Evolutionary conservation across 2,797 vertebrate species (phyloP).

Genomic region (Gorsachius magnificus): DNA sequence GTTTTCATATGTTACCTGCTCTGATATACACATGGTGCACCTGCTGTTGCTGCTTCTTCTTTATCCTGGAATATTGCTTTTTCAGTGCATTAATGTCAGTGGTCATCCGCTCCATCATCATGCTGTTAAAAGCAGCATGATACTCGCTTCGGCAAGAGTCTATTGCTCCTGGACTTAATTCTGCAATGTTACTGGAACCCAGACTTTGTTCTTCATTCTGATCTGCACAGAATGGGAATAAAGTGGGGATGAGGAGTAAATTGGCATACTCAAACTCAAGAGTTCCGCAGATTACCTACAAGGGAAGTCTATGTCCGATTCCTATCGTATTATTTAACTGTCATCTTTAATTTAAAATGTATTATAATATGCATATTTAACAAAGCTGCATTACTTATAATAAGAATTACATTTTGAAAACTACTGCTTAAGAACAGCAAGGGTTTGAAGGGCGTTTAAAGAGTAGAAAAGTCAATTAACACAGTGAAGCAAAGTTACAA

Average conservation of each 20-base stretch:
- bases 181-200: constrained; percentile 87
- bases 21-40: constrained; percentile 91
- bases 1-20: constrained; percentile 83
- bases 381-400: not conserved
- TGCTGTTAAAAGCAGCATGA: constrained; percentile 95
- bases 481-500: not conserved
- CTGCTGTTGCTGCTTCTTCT: constrained; percentile 92
- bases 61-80: constrained; percentile 92
- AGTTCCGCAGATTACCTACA: not conserved
- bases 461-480: not conserved
- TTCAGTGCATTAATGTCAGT: constrained; percentile 94
- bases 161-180: constrained; percentile 94
- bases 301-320: not conserved
- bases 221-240: constrained; percentile 72
- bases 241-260: not conserved
- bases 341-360: not conserved
- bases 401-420: not conserved
- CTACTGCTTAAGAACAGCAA: not conserved
- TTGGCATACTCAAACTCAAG: not conserved
- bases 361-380: not conserved
- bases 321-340: not conserved
- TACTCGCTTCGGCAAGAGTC: constrained; percentile 88
- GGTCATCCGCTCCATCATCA: constrained; percentile 99
- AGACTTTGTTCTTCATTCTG: constrained; percentile 82
- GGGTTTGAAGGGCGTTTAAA: not conserved